These are phyloP conservation scores for Cephus rjabovi DNA, from an alignment of 2,888 invertebrate genomes.

Conservation along the genomic window DNA sequence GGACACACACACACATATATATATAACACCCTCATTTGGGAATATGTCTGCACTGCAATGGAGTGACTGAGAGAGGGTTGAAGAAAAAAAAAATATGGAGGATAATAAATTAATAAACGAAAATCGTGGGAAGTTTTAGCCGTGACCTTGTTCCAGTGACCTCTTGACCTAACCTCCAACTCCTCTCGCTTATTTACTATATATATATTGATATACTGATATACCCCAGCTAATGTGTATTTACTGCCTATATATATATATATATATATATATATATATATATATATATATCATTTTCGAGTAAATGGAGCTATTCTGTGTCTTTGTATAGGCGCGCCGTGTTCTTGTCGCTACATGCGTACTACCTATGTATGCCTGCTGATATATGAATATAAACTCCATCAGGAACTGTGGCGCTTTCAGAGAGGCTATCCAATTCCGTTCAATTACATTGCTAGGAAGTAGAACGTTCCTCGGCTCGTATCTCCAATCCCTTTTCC, in stretches of 20 bases:
- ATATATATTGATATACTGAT: background rate
- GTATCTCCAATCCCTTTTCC: too few species aligned
- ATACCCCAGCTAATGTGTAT: background rate
- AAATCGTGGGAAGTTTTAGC: background rate
- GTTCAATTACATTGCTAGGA: too few species aligned
- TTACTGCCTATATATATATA: background rate
- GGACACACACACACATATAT: background rate
- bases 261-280: background rate
- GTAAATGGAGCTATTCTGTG: background rate
- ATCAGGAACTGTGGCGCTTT: background rate
- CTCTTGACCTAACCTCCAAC: conserved; percentile 42
- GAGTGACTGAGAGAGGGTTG: background rate
- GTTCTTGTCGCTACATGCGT: background rate
- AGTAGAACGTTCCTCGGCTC: too few species aligned
- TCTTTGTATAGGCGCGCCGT: background rate
- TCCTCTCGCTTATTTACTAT: background rate
- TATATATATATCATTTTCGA: background rate
- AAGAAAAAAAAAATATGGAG: background rate
- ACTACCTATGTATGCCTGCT: background rate
- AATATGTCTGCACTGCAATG: background rate
- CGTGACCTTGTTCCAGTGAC: conserved; percentile 51
- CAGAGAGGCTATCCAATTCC: background rate
- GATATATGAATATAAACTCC: background rate
- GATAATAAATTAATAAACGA: conserved; percentile 29
- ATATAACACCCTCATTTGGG: background rate